A percentile compares a stretch with the other conserved stretches of the same genome.
These are phyloP conservation scores for Eristalinus sepulchralis DNA, from an alignment of 2,888 invertebrate species.

Conservation along the genomic window DNA sequence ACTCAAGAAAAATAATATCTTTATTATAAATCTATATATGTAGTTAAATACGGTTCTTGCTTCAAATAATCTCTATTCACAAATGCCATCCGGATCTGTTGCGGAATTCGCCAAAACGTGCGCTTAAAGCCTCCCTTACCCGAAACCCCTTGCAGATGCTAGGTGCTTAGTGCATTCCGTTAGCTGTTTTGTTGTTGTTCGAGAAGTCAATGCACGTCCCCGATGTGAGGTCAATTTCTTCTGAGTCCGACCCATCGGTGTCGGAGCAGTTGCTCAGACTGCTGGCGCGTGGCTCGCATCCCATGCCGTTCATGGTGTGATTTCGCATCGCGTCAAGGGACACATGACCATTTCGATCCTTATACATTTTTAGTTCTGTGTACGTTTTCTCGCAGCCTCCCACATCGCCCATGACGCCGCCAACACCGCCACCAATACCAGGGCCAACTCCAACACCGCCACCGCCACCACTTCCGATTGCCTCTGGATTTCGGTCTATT, in stretches of 20 bases:
- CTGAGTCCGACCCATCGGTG: slow-evolving; percentile 80
- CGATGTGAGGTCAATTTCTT: slow-evolving; percentile 80
- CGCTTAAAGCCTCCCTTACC: neutral
- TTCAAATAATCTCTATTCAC: slow-evolving; percentile 53
- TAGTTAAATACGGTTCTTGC: slow-evolving; percentile 25
- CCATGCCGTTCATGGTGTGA: slow-evolving; percentile 74
- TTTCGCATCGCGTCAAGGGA: slow-evolving; percentile 61
- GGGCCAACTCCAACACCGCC: slow-evolving; percentile 11
- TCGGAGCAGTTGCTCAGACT: slow-evolving; percentile 76
- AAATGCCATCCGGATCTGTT: slow-evolving; percentile 29
- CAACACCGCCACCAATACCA: slow-evolving; percentile 53
- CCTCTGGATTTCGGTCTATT: slow-evolving; percentile 67
- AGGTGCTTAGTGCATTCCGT: slow-evolving; percentile 50
- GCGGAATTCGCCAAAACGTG: neutral
- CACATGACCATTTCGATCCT: slow-evolving; percentile 74
- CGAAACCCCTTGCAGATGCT: too few species aligned
- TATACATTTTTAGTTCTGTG: slow-evolving; percentile 80
- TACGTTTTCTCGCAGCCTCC: slow-evolving; percentile 78
- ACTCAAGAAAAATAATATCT: slow-evolving; percentile 59
- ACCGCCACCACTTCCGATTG: slow-evolving; percentile 53
- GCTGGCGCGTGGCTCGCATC: slow-evolving; percentile 63
- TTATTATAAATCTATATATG: slow-evolving; percentile 60
- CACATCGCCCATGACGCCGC: slow-evolving; percentile 52
- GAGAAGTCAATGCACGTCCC: slow-evolving; percentile 81
- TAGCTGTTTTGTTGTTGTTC: slow-evolving; percentile 76